A percentile compares a stretch with the other conserved stretches of the same genome.
phyloP scores from a whole-genome alignment of 2,797 vertebrate species.

The Mormyrops boulengeri region DNA sequence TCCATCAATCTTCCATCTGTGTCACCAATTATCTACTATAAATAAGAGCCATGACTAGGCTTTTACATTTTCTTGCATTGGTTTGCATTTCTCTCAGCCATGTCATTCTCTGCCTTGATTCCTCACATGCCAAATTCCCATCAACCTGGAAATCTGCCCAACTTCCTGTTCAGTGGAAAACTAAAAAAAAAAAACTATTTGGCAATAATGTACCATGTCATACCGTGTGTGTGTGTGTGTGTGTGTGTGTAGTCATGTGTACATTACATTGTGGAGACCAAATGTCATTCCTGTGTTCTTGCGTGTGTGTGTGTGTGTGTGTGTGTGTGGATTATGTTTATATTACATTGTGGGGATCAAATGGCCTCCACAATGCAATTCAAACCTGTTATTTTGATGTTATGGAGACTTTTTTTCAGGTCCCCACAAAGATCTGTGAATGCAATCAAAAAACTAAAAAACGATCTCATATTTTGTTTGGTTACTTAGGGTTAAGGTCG shows the following conservation, averaged over 20 bases:
- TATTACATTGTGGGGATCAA: no score
- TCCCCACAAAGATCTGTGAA: no score
- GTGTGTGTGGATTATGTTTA: no score
- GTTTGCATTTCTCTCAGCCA: background rate
- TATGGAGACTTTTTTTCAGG: no score
- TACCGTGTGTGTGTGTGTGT: background rate
- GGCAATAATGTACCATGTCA: background rate
- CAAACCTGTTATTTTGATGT: no score
- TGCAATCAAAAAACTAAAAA: no score
- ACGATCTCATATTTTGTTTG: no score
- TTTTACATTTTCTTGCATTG: background rate
- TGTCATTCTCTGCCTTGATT: background rate
- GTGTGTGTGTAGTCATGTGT: background rate
- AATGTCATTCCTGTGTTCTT: background rate
- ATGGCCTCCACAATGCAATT: no score
- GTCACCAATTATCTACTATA: background rate
- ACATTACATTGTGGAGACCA: no score
- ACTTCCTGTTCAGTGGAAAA: background rate
- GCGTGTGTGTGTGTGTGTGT: no score
- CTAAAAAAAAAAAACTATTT: background rate
- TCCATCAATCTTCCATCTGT: background rate
- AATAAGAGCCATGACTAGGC: background rate
- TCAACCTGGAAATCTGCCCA: background rate
- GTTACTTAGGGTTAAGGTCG: no score
- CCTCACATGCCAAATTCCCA: background rate